Percentiles rank a stretch among this genome's conserved stretches.
phyloP scores from a whole-genome alignment of 1,140 invertebrate genomes.

The Drosophila nebulosa region DNA sequence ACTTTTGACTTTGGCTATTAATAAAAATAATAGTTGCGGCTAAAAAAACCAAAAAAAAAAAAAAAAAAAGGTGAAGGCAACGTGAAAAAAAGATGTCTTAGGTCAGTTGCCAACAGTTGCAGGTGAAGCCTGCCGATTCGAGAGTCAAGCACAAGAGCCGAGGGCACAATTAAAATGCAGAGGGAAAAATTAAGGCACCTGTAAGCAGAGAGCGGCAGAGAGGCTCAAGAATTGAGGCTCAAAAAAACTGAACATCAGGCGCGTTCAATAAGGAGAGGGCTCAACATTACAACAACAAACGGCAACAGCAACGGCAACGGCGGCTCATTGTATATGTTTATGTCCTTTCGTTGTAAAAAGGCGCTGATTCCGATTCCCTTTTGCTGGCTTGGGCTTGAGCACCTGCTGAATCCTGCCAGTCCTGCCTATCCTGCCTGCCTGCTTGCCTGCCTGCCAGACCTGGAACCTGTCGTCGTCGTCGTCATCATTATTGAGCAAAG shows the following conservation, averaged over 20 bases:
- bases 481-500: slow-evolving; percentile 65
- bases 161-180: slow-evolving; percentile 69
- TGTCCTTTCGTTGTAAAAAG: slow-evolving; percentile 76
- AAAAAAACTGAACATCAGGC: not conserved
- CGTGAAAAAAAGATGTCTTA: slow-evolving; percentile 74
- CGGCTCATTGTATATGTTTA: slow-evolving; percentile 79
- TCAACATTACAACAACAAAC: slow-evolving; percentile 60
- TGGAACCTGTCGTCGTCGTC: slow-evolving; percentile 60
- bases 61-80: slow-evolving; percentile 59
- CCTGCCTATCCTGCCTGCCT: too few relatives aligned
- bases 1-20: slow-evolving; percentile 78
- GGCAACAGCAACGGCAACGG: too few relatives aligned
- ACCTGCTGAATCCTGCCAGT: slow-evolving; percentile 74
- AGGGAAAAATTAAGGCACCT: slow-evolving; percentile 53
- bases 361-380: slow-evolving; percentile 70
- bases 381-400: slow-evolving; percentile 42
- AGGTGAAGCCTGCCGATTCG: slow-evolving; percentile 50
- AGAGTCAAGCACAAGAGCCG: slow-evolving; percentile 14
- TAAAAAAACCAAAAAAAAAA: slow-evolving; percentile 23
- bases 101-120: slow-evolving; percentile 69
- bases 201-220: slow-evolving; percentile 11
- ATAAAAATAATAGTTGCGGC: slow-evolving; percentile 78
- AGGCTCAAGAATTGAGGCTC: slow-evolving; percentile 31
- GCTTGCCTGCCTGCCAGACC: too few relatives aligned
- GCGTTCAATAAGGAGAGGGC: slow-evolving; percentile 5